Evolutionary conservation across 1,140 invertebrate genomes (phyloP), one percentile per base, ranked within the genome.

Genomic region (Stenopsyche tienmushanensis): DNA sequence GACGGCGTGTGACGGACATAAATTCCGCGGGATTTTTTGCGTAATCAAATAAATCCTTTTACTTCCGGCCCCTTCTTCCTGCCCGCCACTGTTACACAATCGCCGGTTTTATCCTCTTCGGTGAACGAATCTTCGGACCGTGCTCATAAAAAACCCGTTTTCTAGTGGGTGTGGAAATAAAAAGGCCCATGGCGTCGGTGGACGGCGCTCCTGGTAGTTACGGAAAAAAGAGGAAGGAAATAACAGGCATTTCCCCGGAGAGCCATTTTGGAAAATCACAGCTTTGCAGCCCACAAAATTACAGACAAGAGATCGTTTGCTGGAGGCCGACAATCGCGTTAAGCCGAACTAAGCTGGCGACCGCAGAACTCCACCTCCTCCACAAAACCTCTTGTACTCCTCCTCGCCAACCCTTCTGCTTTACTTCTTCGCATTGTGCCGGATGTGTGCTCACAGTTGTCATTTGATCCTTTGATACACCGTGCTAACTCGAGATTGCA

Each of bases 221-320:
- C 63, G 44, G 52, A 52, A 52, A 20, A 20, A 20, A 52, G 23
- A 18, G 18, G 15, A 21, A 15, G 49, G 53, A 65, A 69, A 69
- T 64, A 59, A 57, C 58, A 29, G 50, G 63, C 63, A 69, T 69
- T 69, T 69, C 67, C 67, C 67, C 49, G 24, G 67, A 44, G 67
- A 39, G 63, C 63, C 58, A 64, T 69, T 69, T 65, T 65, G 63
- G 57, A 58, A 68, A 69, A 69, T 69, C 67, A 64, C 67, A 69
- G 63, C 67, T 69, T 69, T 65, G 67, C 67, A 69, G 67, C 67
- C 63, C 63, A 69, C 67, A 62, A 65, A 69, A 69, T 69, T 69
- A 69, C 63, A 65, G 67, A 50, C 62, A 62, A 69, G 53, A 69
- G 63, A 63, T 62, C 67, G 63, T 69, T 69, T 53, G 57, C 41